Evolutionary conservation across 23 tunicate species (phyloP), one percentile per base, ranked within the genome.

Genomic region (Clavelina lepadiformis): DNA sequence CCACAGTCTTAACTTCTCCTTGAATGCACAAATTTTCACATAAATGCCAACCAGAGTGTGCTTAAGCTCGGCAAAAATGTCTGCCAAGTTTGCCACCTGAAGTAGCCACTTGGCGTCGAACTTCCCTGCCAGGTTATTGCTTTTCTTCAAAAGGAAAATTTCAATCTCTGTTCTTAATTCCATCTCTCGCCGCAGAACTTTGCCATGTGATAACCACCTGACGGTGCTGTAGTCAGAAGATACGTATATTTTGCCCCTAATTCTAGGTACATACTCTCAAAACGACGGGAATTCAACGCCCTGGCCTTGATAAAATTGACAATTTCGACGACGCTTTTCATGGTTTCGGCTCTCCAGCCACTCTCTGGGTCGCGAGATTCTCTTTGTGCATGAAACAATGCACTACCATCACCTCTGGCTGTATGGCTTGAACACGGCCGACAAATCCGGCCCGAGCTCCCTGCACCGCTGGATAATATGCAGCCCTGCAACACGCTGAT

Each of bases 11-110:
- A 41, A 41, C 49, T n/a, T n/a, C n/a, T 41, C 49, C 13, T 41
- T 41, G 49, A 41, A 41, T 15, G 49, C 49, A 41, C 15, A 41
- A 11, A 41, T 41, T 41, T 41, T 41, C 49, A 8, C 49, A n/a
- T n/a, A 41, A 41, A 41, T 41, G 13, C 49, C 49, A 41, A 41
- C 11, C 49, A 41, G 49, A 41, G 13, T 41, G 49, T 41, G 49
- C 13, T 41, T 41, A 41, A 11, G 49, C 35, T 58, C 65, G 32
- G 65, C 65, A 58, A 58, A 25, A 15, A 58, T 58, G 32, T 58
- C 65, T 58, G 65, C 65, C 11, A 58, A 38, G 32, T 58, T 29
- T 37, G 65, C 65, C 7, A 58, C 65, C 32, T 58, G 65, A 37
- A 58, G 31, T 38, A 58, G 32, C 35, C 65, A 58, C 65, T 58